phyloP scores from a whole-genome alignment of 2,113 vertebrate species.

The Chloebia gouldiae region DNA sequence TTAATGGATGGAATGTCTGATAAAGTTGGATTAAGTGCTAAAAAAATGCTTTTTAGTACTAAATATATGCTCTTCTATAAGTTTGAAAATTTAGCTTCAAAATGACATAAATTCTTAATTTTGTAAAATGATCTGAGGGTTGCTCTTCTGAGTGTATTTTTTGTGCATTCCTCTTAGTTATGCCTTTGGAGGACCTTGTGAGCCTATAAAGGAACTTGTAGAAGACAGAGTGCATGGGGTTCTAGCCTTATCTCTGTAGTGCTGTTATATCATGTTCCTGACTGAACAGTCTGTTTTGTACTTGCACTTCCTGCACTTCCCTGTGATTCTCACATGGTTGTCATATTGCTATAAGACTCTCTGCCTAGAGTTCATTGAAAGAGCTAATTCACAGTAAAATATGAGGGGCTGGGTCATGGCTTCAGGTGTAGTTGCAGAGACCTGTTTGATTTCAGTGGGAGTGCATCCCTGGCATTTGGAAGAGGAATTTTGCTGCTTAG shows the following conservation, averaged over 20 bases:
- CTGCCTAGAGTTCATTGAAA: background rate
- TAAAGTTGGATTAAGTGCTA: background rate
- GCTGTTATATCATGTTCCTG: background rate
- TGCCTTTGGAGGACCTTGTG: background rate
- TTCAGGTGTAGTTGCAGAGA: background rate
- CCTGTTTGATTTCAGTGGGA: background rate
- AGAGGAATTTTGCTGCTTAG: background rate
- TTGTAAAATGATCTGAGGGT: background rate
- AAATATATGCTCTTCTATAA: background rate
- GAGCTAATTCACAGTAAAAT: background rate
- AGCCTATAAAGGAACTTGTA: background rate
- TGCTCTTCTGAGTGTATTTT: background rate
- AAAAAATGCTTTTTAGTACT: background rate
- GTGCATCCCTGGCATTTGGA: background rate
- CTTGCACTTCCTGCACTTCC: background rate
- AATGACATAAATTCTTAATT: background rate
- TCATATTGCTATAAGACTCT: background rate
- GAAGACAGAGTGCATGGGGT: background rate
- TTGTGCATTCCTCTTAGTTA: background rate
- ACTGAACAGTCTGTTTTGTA: background rate
- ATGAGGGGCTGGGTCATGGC: accelerated
- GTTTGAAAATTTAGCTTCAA: background rate
- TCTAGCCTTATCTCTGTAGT: background rate
- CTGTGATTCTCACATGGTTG: slow-evolving; percentile 17
- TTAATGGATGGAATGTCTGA: background rate